phyloP scores from a whole-genome alignment of 1,140 invertebrate species.

The Macrocentrus cingulum region DNA sequence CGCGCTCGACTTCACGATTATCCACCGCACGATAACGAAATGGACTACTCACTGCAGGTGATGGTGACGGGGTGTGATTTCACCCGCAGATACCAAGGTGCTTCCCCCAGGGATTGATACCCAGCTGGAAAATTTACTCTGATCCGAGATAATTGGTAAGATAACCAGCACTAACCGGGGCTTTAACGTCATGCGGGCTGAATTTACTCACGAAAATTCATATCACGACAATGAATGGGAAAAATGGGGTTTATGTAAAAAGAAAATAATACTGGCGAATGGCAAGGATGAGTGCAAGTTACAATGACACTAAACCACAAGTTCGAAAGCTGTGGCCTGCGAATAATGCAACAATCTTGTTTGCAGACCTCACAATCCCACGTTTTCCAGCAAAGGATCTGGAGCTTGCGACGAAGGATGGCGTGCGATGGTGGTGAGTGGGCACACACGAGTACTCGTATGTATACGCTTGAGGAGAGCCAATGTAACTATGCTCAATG shows the following conservation, averaged over 20 bases:
- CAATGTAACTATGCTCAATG: constrained; percentile 38
- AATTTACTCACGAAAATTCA: no score
- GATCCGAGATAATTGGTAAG: no score
- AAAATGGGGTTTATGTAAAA: constrained; percentile 8
- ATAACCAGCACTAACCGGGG: background rate
- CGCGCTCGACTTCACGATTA: no score
- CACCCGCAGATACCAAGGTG: no score
- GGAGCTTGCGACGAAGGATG: constrained; percentile 16
- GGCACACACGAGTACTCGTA: background rate
- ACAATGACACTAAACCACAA: constrained; percentile 37
- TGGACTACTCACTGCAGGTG: no score
- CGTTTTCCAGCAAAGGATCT: constrained; percentile 22
- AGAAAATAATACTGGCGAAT: no score
- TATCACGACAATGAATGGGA: no score
- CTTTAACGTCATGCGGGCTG: background rate
- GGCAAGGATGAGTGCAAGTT: constrained; percentile 3
- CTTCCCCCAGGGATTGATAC: no score
- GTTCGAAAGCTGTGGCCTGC: constrained; percentile 49
- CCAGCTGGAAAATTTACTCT: no score
- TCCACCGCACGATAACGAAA: no score
- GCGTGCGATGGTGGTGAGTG: constrained; percentile 15
- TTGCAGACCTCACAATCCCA: constrained; percentile 32
- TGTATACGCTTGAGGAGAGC: constrained; percentile 17
- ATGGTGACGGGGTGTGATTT: no score
- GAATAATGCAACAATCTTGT: constrained; percentile 57